Evolutionary conservation across 1,140 invertebrate genomes (phyloP).

Genomic region (Monochamus saltuarius): DNA sequence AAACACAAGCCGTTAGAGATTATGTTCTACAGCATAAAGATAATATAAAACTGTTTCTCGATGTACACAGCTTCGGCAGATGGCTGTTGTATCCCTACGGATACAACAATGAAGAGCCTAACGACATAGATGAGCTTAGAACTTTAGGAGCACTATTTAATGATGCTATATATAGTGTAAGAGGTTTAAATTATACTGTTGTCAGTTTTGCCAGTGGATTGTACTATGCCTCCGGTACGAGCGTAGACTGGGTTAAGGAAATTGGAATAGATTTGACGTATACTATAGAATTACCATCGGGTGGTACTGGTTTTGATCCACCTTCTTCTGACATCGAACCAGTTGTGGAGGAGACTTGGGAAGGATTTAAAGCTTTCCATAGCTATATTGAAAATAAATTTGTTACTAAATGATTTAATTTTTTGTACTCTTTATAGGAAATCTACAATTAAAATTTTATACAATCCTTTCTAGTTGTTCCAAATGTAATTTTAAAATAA

Average conservation of each 20-base stretch:
- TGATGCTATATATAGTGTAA: slow-evolving; percentile 50
- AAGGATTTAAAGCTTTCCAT: slow-evolving; percentile 69
- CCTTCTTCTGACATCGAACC: slow-evolving; percentile 68
- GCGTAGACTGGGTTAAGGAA: slow-evolving; percentile 70
- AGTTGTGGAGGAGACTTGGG: slow-evolving; percentile 75
- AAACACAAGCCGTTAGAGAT: slow-evolving; percentile 64
- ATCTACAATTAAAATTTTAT: too few species aligned
- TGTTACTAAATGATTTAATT: too few species aligned
- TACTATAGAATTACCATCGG: slow-evolving; percentile 75
- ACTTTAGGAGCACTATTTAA: slow-evolving; percentile 51
- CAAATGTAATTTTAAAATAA: too few species aligned
- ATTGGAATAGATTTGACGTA: slow-evolving; percentile 72
- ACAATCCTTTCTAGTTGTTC: too few species aligned
- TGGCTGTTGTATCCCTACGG: slow-evolving; percentile 75
- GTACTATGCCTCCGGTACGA: slow-evolving; percentile 65
- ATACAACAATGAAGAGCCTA: slow-evolving; percentile 56
- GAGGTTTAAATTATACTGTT: slow-evolving; percentile 58
- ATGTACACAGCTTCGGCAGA: slow-evolving; percentile 69
- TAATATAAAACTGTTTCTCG: slow-evolving; percentile 64
- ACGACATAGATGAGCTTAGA: slow-evolving; percentile 50
- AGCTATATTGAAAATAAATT: slow-evolving; percentile 51
- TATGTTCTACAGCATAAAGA: slow-evolving; percentile 53
- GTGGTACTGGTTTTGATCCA: slow-evolving; percentile 69
- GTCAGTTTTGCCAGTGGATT: slow-evolving; percentile 64
- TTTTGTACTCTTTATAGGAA: too few species aligned